A percentile compares a stretch with the other conserved stretches of the same genome.
Conservation (phyloP, 2,113 vertebrate genomes). For the Zosterops pallidus region DNA sequence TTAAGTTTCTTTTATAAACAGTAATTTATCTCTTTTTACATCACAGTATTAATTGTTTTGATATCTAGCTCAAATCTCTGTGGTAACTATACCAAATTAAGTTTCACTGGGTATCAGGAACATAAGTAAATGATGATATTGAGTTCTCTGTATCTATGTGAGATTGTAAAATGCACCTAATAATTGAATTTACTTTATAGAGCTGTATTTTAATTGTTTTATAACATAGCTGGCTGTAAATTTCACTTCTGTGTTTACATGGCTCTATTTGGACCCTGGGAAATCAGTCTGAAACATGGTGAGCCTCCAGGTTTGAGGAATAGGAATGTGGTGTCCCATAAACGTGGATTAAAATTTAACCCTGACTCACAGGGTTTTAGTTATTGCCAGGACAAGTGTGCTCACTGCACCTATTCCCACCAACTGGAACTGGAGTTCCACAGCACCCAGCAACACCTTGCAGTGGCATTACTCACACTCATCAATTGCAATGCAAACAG, state of each 20-base stretch:
- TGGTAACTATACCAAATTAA: constrained; percentile 31
- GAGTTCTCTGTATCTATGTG: not conserved
- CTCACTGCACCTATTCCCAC: not conserved
- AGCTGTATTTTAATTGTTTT: constrained; percentile 6
- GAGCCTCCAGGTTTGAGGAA: not conserved
- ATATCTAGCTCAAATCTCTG: constrained; percentile 39
- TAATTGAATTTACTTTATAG: constrained; percentile 23
- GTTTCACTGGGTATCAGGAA: not conserved
- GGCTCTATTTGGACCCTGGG: not conserved
- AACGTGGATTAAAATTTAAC: not conserved
- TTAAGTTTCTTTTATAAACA: constrained; percentile 50
- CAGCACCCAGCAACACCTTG: not conserved
- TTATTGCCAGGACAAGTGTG: not conserved
- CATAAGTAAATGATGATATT: constrained; percentile 19
- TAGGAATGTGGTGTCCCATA: not conserved
- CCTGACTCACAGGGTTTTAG: not conserved
- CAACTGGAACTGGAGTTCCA: not conserved
- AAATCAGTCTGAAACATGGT: not conserved
- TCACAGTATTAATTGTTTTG: constrained; percentile 49
- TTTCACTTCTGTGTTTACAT: not conserved
- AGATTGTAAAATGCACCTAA: not conserved
- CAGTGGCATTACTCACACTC: not conserved
- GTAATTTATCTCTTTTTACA: constrained; percentile 58
- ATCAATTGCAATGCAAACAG: not conserved
- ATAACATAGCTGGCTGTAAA: not conserved